These are phyloP conservation scores for Melanostoma mellinum DNA, from an alignment of 2,888 invertebrate species.

Conservation along the genomic window DNA sequence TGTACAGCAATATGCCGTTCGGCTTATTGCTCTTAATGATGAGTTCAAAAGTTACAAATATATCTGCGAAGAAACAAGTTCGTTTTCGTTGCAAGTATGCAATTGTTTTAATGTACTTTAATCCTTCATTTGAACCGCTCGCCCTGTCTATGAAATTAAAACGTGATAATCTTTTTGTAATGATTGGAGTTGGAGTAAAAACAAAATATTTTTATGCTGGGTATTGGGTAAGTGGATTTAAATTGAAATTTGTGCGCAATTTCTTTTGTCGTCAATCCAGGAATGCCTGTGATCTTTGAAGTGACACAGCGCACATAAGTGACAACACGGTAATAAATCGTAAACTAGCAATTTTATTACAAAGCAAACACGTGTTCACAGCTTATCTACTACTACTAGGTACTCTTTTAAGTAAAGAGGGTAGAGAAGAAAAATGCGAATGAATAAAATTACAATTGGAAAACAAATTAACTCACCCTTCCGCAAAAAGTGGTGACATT, in stretches of 20 bases:
- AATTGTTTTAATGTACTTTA: slow-evolving; percentile 53
- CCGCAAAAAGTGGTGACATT: slow-evolving; percentile 52
- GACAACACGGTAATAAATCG: slow-evolving; percentile 60
- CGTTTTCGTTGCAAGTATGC: background rate
- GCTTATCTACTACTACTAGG: slow-evolving; percentile 73
- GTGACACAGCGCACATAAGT: slow-evolving; percentile 46
- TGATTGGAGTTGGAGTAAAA: background rate
- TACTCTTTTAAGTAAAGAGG: slow-evolving; percentile 23
- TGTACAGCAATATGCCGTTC: slow-evolving; percentile 19
- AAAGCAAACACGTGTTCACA: slow-evolving; percentile 81
- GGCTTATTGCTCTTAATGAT: slow-evolving; percentile 45
- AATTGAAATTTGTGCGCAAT: slow-evolving; percentile 54
- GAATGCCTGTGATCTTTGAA: slow-evolving; percentile 71
- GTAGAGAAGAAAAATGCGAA: slow-evolving; percentile 48
- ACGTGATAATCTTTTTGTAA: slow-evolving; percentile 37
- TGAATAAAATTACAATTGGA: slow-evolving; percentile 57
- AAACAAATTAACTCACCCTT: slow-evolving; percentile 71
- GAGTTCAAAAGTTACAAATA: slow-evolving; percentile 15
- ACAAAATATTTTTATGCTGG: slow-evolving; percentile 61
- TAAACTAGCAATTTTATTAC: slow-evolving; percentile 78
- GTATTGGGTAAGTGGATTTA: slow-evolving; percentile 68
- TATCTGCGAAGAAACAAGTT: background rate
- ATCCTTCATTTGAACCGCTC: background rate
- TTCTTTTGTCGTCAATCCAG: slow-evolving; percentile 19
- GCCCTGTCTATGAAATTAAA: slow-evolving; percentile 23